Base-by-base conservation (phyloP, 35 echinoderm and acorn worm species). In the Chiridota heheva region DNA sequence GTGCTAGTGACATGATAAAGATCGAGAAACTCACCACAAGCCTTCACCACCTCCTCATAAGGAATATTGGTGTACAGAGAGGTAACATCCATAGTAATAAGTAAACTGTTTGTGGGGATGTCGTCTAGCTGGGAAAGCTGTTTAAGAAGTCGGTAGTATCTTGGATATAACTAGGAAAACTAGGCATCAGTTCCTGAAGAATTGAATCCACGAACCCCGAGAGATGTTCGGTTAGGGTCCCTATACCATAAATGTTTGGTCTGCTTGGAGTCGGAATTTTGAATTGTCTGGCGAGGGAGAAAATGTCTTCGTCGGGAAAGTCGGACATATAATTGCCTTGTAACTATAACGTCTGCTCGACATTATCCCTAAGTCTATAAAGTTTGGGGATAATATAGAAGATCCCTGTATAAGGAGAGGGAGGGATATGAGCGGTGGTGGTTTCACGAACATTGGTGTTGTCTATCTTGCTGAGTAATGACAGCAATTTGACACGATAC, bases 361-460 rank as follows among this genome's bases (percentile, higher is more conserved):
- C 70, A 22, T 26, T 32, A 0, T 38, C 26, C 3, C 10, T 27
- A 24, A 48, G 25, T 51, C 49, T 74, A 44, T 74, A 44, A 2
- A 74, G 28, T 32, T 74, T 74, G 2, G 70, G 70, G 18, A 74
- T 74, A 8, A 44, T 74, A 44, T 74, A 74, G 24, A 74, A 74
- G 43, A 36, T 30, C 1, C 42, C 70, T 12, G 70, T 38, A 0
- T 36, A 15, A 27, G 70, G 44, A 48, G 0, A 1, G 25, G 27
- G 70, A 0, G 70, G 40, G 7, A 74, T 74, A 10, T 0, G 45
- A 28, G 40, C 43, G 15, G 13, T 74, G 40, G 40, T 15, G 16
- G 32, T 28, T 49, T 44, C 40, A 39, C 0, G 15, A 30, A 44
- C 49, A 44, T 74, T 26, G 22, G 20, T 39, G 26, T 44, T 46